A percentile compares a stretch with the other conserved stretches of the same genome.
Evolutionary conservation across 2,113 vertebrate species (phyloP).

Genomic region (Pardalotus punctatus): DNA sequence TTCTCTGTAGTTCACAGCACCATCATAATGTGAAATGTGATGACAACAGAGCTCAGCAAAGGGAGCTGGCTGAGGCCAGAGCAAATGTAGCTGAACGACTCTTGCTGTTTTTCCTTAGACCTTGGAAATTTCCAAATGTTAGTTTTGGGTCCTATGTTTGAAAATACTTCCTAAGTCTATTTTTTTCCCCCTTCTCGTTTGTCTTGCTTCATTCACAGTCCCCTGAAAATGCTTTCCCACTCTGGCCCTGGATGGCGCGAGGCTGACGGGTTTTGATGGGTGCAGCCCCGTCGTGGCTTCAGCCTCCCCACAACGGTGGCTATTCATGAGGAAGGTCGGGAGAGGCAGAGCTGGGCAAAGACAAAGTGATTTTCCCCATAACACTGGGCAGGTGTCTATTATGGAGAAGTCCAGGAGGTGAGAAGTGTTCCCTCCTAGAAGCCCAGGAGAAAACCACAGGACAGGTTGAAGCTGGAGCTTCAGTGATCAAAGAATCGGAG

Average conservation of each 20-base stretch:
- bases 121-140: conserved; percentile 52
- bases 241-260: neutral
- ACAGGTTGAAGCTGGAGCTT: neutral
- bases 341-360: neutral
- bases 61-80: conserved; percentile 30
- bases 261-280: neutral
- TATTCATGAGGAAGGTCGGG: neutral
- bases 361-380: neutral
- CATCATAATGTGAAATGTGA: conserved; percentile 54
- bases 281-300: neutral
- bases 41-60: conserved; percentile 40
- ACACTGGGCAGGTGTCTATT: neutral
- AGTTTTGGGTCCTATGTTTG: conserved; percentile 16
- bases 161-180: conserved; percentile 24
- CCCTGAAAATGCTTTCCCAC: neutral
- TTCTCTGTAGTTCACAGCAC: conserved; percentile 53
- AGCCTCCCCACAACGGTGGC: neutral
- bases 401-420: neutral
- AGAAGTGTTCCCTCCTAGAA: neutral
- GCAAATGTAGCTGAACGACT: conserved; percentile 44
- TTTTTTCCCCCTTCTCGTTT: neutral
- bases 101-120: conserved; percentile 36
- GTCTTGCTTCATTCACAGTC: neutral
- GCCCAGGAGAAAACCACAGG: neutral
- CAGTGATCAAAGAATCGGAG: neutral